A percentile compares a stretch with the other conserved stretches of the same genome.
phyloP scores from a whole-genome alignment of 2,888 invertebrate genomes.

The Caenorhabditis afra region DNA sequence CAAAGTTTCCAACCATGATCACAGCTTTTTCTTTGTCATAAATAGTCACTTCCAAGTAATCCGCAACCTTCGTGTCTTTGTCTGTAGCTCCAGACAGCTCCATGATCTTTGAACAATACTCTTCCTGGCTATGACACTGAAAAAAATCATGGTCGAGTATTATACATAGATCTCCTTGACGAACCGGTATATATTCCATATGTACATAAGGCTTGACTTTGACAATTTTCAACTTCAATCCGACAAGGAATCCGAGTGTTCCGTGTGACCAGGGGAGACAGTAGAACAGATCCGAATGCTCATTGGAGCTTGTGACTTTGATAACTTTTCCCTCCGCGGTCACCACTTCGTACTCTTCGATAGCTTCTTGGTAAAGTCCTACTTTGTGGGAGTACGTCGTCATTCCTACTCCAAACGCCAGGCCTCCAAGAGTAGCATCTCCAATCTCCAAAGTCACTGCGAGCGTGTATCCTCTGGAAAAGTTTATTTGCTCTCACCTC shows the following conservation, averaged over 20 bases:
- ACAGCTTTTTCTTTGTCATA: constrained; percentile 85
- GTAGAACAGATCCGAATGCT: constrained; percentile 84
- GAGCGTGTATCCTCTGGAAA: constrained; percentile 84
- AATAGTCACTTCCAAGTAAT: constrained; percentile 86
- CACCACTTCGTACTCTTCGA: constrained; percentile 85
- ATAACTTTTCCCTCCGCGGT: constrained; percentile 84
- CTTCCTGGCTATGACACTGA: constrained; percentile 84
- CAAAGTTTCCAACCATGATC: constrained; percentile 85
- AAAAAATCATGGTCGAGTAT: no score
- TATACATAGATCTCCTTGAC: constrained; percentile 8
- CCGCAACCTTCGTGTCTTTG: constrained; percentile 81
- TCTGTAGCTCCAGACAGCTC: constrained; percentile 84
- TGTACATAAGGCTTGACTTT: constrained; percentile 85
- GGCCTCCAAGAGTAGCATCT: constrained; percentile 86
- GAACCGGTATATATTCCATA: constrained; percentile 84
- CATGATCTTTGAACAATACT: constrained; percentile 85
- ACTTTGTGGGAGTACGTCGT: constrained; percentile 87
- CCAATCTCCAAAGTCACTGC: constrained; percentile 86
- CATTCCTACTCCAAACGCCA: constrained; percentile 87
- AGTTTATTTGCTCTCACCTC: constrained; percentile 12
- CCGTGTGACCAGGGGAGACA: constrained; percentile 85
- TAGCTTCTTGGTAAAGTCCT: constrained; percentile 86
- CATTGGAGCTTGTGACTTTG: constrained; percentile 82
- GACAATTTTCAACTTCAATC: constrained; percentile 85
- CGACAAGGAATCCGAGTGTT: constrained; percentile 85